Evolutionary conservation across 2,888 invertebrate species (phyloP), one percentile per base, ranked within the genome.

Genomic region (Microchrysa polita): DNA sequence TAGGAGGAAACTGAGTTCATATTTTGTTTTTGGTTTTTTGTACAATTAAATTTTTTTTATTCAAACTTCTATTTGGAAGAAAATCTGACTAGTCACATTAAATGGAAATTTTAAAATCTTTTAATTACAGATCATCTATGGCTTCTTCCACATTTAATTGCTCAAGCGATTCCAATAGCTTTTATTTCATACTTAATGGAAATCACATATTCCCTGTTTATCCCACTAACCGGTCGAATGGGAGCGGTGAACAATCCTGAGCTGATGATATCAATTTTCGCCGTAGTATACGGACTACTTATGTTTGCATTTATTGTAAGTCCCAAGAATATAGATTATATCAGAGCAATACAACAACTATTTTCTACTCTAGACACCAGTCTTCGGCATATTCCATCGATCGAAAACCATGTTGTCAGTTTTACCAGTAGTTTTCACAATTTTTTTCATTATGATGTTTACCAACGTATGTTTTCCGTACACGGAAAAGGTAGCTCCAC

Each of bases 381-480:
- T 82, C 52, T 75, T 85, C 7, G 80, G 83, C 74, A 75, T 85
- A 40, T 83, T 85, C 76, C 80, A 81, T 59, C 84, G 81, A 74
- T 82, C 85, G 0, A 82, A 81, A 77, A 81, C 82, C 2, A 79
- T 84, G 18, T 79, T 84, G 12, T 79, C 80, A 42, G 78, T 79
- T 0, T 77, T 83, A 34, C 71, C 82, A 48, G 80, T 77, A 20
- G 71, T 83, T 5, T 82, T 82, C 1, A 12, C 82, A 1, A 23
- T 83, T 27, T 83, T 79, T 73, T 77, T 84, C 44, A 82, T 84
- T 18, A 27, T 84, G 44, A 81, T 83, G 5, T 83, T 86, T 2
- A 88, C 89, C 1, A 85, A 87, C 0, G 78, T 88, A n/a, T 89
- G 90, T 1, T 88, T 89, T 77, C 90, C 90, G 20, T 90, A 87